Base-by-base conservation (phyloP, 2,888 invertebrate genomes). In the Tenthredo amoena region DNA sequence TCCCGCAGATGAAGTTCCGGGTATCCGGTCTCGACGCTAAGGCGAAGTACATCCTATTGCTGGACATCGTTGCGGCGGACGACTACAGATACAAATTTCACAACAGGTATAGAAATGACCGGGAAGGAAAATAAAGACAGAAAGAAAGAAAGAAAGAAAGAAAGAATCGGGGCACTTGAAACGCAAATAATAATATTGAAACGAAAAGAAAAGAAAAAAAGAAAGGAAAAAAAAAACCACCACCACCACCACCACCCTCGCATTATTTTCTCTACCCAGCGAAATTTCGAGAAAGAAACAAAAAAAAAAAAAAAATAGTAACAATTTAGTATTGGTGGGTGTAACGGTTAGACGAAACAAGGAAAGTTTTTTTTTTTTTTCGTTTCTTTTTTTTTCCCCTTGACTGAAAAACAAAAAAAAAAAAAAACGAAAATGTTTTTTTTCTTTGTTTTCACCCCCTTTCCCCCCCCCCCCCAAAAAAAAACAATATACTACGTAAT, bases 1-100 rank as follows among this genome's bases (percentile, higher is more conserved):
- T 99, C 95, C 99, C 99, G 93, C 99, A 99, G 95, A 99, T 98
- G 97, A 99, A 99, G 96, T 99, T 99, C 95, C 97, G 99, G 94
- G 98, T 99, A 92, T 98, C 98, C 93, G 99, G 99, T 91, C 95
- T 99, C 95, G 99, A 99, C 96, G 97, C 99, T 94, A 98, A 99
- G 95, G 98, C 99, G 94, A 99, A 99, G 95, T 99, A 99, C 96
- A 99, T 99, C 94, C 96, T 99, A 88, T 96, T 99, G 92, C 96
- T 99, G 97, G 99, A 99, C 96, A 99, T 99, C 94, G 99, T 99
- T 91, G 99, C 99, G 79, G 99, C 99, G 88, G 99, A 99, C 95
- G 99, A 99, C 96, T 99, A 99, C 96, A 96, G 98, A 95, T 98
- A 98, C 96, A 98, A 98, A 95, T 98, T 98, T 95, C 98, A 98